Conservation (phyloP, 2,888 invertebrate species). For the Rhyacophila evoluta region DNA sequence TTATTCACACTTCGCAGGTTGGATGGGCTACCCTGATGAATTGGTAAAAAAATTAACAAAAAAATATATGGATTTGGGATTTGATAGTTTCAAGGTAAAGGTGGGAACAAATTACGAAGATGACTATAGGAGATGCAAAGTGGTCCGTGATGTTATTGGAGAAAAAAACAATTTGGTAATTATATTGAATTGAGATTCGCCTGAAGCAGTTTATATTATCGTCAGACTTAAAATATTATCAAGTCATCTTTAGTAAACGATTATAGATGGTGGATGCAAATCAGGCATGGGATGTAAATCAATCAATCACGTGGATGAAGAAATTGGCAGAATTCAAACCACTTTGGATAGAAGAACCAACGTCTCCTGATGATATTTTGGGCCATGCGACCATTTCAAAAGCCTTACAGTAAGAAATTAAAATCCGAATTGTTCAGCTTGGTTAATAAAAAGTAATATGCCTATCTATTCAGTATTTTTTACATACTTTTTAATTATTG, state of each 20-base stretch:
- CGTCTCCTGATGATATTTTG: constrained; percentile 90
- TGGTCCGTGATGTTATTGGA: constrained; percentile 83
- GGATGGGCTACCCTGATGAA: constrained; percentile 89
- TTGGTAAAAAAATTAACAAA: constrained; percentile 77
- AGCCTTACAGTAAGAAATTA: constrained; percentile 69
- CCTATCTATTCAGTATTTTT: too few relatives aligned
- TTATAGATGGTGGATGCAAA: constrained; percentile 87
- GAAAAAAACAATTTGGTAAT: constrained; percentile 78
- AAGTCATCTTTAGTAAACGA: neutral
- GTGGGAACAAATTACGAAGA: constrained; percentile 85
- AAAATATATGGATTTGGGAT: constrained; percentile 81
- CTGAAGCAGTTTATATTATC: neutral
- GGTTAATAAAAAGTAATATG: too few relatives aligned
- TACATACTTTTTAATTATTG: too few relatives aligned
- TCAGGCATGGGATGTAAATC: constrained; percentile 88
- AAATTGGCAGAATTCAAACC: constrained; percentile 79
- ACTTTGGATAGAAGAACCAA: constrained; percentile 94
- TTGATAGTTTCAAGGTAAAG: constrained; percentile 89
- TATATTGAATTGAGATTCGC: neutral
- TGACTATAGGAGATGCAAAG: constrained; percentile 78
- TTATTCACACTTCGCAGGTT: constrained; percentile 77
- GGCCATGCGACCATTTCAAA: constrained; percentile 86
- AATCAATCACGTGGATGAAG: constrained; percentile 90
- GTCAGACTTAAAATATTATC: neutral
- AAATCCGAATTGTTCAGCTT: too few relatives aligned